Percentiles rank a stretch among this genome's conserved stretches.
These are phyloP conservation scores for Cataglyphis altisquamis DNA, from an alignment of 2,888 invertebrate genomes.

Conservation along the genomic window DNA sequence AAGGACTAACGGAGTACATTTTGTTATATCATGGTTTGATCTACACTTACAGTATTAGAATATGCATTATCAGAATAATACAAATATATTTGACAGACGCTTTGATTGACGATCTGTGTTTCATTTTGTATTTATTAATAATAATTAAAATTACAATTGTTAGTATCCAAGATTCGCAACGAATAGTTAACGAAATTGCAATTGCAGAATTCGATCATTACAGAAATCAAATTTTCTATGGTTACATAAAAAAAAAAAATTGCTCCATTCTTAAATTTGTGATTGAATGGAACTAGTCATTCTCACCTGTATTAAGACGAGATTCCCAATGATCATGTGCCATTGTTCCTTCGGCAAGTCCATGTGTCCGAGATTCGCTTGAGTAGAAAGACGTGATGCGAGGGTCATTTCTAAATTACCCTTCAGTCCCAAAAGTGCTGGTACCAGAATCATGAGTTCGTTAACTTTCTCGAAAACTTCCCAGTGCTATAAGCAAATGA, in stretches of 20 bases:
- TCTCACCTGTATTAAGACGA: slow-evolving; percentile 91
- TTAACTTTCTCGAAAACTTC: slow-evolving; percentile 90
- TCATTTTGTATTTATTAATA: neutral
- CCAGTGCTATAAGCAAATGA: slow-evolving; percentile 89
- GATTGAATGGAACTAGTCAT: neutral
- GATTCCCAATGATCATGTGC: slow-evolving; percentile 91
- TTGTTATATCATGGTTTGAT: neutral
- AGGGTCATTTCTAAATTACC: slow-evolving; percentile 99
- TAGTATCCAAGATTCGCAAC: neutral
- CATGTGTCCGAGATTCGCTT: slow-evolving; percentile 94
- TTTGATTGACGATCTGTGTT: neutral
- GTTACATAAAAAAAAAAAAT: neutral
- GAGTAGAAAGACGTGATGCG: slow-evolving; percentile 97
- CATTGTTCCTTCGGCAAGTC: slow-evolving; percentile 89
- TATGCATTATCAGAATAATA: neutral
- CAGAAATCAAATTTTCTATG: neutral
- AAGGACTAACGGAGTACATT: neutral
- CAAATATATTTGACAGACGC: neutral
- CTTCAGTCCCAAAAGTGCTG: slow-evolving; percentile 93
- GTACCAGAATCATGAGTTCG: slow-evolving; percentile 92
- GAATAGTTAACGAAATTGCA: neutral
- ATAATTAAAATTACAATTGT: neutral
- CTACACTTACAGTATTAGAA: neutral
- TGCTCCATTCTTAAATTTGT: neutral
- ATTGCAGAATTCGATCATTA: neutral